Evolutionary conservation across 2,888 invertebrate genomes (phyloP), one percentile per base, ranked within the genome.

Genomic region (Phaonia tiefii): DNA sequence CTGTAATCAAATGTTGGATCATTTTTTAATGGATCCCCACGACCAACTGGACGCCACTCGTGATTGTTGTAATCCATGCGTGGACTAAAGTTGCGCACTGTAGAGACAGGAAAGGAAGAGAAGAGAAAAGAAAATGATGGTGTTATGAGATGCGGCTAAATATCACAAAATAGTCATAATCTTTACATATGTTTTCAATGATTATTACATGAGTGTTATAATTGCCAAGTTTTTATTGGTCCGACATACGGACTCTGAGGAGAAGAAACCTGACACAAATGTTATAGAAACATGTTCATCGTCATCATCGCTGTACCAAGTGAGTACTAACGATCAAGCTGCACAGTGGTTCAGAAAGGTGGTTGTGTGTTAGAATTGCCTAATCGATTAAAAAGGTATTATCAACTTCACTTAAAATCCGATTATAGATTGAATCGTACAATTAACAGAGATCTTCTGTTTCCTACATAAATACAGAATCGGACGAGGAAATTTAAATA

Each of bases 1-100:
- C 96, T 95, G 88, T 96, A 96, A 88, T 96, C 96, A 88, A 95
- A 96, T 0, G 96, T 96, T 8, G 96, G 96, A 87, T 96, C 96
- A 87, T 96, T 96, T 86, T 95, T 95, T 58, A 96, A 88, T 0
- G 96, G 96, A 89, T 96, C 96, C 0, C 96, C 96, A 74, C 95
- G 93, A 4, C 96, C 96, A 54, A 96, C 92, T 0, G 96, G 96
- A 83, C 95, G 95, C 96, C 96, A 96, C 89, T 96, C 95, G 75
- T 89, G 87, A 86, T 95, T 95, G 86, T 96, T 95, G 89, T 96
- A 96, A 88, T 96, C 95, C 93, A 96, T 93, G 13, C 95, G 93
- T 0, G 95, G 96, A 0, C 94, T 94, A 86, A 95, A 94, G n/a
- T 83, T 70, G 73, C 84, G 84, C 75, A 80, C 86, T 83, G 83